Evolutionary conservation across 2,113 vertebrate species (phyloP).

Genomic region (Oreotrochilus melanogaster): DNA sequence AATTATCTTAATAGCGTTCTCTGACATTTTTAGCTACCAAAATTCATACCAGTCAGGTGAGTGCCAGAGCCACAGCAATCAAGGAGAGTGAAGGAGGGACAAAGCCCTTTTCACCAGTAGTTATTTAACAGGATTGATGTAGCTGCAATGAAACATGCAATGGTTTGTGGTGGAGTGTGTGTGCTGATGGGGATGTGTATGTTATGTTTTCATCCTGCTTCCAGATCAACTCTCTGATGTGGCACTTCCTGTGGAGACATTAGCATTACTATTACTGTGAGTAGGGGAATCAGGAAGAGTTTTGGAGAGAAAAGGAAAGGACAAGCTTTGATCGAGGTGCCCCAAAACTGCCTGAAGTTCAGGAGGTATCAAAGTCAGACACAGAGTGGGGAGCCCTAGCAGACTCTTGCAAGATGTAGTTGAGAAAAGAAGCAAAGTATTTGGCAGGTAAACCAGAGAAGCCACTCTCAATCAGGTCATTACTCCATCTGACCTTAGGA

Average conservation of each 20-base stretch:
- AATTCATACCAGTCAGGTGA: neutral
- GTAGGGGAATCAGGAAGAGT: neutral
- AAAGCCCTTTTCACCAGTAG: neutral
- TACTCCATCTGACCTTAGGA: neutral
- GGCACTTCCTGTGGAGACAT: neutral
- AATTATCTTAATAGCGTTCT: neutral
- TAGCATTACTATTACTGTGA: neutral
- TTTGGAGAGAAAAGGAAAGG: neutral
- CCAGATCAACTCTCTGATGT: neutral
- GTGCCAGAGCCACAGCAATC: neutral
- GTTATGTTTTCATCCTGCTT: neutral
- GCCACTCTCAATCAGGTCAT: neutral
- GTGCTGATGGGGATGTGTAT: neutral
- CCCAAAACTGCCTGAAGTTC: neutral
- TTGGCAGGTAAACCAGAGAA: neutral
- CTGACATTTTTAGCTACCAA: neutral
- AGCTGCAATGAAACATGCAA: neutral
- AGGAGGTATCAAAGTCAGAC: neutral
- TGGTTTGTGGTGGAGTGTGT: neutral
- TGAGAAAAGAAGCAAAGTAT: neutral
- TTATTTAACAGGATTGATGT: neutral
- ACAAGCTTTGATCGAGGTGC: neutral
- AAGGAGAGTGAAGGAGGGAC: neutral
- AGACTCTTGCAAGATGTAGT: neutral
- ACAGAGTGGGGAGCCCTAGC: accelerated